phyloP scores from a whole-genome alignment of 2,113 vertebrate species.

The western clawed frog (Xenopus tropicalis) region DNA sequence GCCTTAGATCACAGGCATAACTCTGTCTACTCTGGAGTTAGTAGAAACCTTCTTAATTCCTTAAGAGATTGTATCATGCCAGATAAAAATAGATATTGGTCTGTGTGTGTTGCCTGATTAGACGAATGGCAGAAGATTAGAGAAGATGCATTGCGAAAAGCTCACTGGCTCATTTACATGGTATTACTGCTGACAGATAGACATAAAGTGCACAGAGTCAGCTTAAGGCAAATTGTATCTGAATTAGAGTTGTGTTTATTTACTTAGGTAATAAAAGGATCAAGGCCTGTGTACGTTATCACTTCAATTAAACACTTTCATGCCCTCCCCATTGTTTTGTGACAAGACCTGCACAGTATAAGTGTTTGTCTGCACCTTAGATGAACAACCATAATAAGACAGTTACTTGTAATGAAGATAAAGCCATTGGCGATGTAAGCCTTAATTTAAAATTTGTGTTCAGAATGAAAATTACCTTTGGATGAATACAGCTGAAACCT shows the following conservation, averaged over 20 bases:
- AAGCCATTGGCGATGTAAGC: too few relatives aligned
- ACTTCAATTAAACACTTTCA: slow-evolving; percentile 62
- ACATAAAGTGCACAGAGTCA: slow-evolving; percentile 59
- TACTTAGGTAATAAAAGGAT: slow-evolving; percentile 73
- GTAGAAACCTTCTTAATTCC: slow-evolving; percentile 91
- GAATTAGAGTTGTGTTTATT: slow-evolving; percentile 75
- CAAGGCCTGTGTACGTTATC: slow-evolving; percentile 69
- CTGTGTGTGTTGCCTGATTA: slow-evolving; percentile 87
- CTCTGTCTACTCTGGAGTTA: slow-evolving; percentile 72
- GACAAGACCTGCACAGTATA: slow-evolving; percentile 52
- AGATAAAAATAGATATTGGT: slow-evolving; percentile 98
- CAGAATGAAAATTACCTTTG: too few relatives aligned
- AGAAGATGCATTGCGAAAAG: slow-evolving; percentile 66
- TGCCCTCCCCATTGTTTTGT: slow-evolving; percentile 63
- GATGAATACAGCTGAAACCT: too few relatives aligned
- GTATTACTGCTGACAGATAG: slow-evolving; percentile 72
- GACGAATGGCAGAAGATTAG: slow-evolving; percentile 94
- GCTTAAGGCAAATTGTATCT: slow-evolving; percentile 69
- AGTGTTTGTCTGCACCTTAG: slow-evolving; percentile 62
- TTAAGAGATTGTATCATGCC: slow-evolving; percentile 93
- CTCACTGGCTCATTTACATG: slow-evolving; percentile 79
- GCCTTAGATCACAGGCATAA: slow-evolving; percentile 89
- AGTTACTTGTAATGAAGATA: too few relatives aligned
- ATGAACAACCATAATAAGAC: slow-evolving; percentile 4
- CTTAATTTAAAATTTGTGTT: too few relatives aligned